Conservation (phyloP, 1,140 invertebrate genomes). For the Halesus radiatus region DNA sequence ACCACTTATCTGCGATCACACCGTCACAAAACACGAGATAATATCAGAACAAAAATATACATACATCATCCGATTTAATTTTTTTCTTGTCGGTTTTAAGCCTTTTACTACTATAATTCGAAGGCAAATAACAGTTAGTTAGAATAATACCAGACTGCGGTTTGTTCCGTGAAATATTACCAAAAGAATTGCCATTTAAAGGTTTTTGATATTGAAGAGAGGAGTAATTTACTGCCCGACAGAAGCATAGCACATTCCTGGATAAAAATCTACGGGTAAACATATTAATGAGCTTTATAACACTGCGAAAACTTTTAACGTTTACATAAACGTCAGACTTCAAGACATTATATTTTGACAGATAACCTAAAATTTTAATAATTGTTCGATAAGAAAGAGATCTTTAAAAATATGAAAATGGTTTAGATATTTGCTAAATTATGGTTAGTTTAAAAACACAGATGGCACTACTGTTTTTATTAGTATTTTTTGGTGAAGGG, state of each 20-base stretch:
- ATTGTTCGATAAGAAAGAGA: too few relatives aligned
- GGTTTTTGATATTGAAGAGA: not conserved
- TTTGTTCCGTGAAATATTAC: not conserved
- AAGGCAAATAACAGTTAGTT: not conserved
- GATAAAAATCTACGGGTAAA: slow-evolving; percentile 14
- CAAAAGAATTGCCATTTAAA: not conserved
- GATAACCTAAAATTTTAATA: too few relatives aligned
- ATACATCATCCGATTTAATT: not conserved
- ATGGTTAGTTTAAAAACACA: not conserved
- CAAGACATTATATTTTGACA: not conserved
- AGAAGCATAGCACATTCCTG: not conserved
- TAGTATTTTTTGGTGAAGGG: too few relatives aligned
- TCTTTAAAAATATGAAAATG: too few relatives aligned
- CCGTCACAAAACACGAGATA: not conserved
- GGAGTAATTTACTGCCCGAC: not conserved
- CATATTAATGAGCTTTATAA: not conserved
- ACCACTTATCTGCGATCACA: not conserved
- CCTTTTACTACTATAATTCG: slow-evolving; percentile 25
- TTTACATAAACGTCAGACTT: not conserved
- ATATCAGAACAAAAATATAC: not conserved
- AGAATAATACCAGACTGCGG: not conserved
- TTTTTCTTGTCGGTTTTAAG: slow-evolving; percentile 35
- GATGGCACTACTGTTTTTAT: not conserved
- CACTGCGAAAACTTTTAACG: not conserved
- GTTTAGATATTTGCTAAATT: not conserved